Percentiles rank a stretch among this genome's conserved stretches.
phyloP scores from a whole-genome alignment of 2,113 vertebrate genomes.

The Leptocoma aspasia region DNA sequence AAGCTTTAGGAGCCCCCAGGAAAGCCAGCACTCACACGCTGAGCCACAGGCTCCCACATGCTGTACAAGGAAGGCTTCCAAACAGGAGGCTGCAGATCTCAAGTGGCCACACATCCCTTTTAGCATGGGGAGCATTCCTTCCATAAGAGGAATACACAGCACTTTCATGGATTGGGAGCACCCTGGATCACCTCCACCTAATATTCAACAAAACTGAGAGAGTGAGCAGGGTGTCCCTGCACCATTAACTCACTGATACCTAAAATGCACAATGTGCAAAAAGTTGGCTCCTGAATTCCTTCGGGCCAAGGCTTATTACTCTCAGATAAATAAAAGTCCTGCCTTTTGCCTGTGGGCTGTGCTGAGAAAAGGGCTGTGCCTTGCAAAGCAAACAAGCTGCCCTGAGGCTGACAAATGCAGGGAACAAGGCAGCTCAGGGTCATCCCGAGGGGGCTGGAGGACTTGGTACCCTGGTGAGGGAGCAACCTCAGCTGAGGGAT shows the following conservation, averaged over 20 bases:
- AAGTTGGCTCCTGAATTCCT: background rate
- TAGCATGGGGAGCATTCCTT: background rate
- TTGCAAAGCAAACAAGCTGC: background rate
- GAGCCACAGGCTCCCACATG: background rate
- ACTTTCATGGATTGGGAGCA: background rate
- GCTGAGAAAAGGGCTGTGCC: background rate
- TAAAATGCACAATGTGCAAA: background rate
- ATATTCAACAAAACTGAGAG: background rate
- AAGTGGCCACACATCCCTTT: background rate
- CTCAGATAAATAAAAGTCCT: background rate
- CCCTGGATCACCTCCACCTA: background rate
- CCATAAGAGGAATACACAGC: background rate
- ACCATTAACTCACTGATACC: background rate
- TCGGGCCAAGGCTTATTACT: background rate
- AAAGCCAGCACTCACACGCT: background rate
- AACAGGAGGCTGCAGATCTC: background rate
- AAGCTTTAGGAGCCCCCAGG: background rate
- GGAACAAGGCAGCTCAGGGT: background rate
- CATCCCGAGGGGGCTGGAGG: accelerated
- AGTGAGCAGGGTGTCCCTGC: background rate
- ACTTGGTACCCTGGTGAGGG: background rate
- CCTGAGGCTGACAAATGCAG: background rate
- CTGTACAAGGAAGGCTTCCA: background rate
- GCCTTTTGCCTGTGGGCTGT: background rate
- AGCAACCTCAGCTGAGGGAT: background rate